Evolutionary conservation across 2,888 invertebrate genomes (phyloP), one percentile per base, ranked within the genome.

Genomic region (Cephus rjabovi): DNA sequence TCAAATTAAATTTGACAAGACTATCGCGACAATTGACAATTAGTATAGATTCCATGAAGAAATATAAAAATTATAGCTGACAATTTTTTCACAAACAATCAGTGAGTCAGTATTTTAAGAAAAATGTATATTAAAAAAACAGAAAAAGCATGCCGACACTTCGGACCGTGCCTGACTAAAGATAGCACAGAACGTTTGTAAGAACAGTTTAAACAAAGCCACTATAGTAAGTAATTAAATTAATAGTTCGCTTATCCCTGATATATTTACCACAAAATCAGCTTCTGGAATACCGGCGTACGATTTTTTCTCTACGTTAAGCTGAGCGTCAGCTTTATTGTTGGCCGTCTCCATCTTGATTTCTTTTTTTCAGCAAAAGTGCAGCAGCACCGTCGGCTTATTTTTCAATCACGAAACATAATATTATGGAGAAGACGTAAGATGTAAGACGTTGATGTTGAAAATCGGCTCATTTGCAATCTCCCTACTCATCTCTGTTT

Each of bases 251-350:
- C 23, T 56, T 23, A 56, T 56, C 56, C 23, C 23, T 23, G 56
- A 56, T 23, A 56, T 56, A 56, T 56, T 94, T 94, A 97, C 97
- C 86, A 97, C 95, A 94, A 97, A 97, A 86, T 95, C 94, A 70
- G 97, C 97, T 92, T 97, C 96, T 73, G 97, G 97, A 89, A 97
- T 97, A 83, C 97, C 97, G 76, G 96, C 96, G 91, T 95, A 96
- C 0, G 96, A 95, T 87, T 94, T 94, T 90, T 93, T 94, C 71
- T 93, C 91, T 86, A 91, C 91, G 89, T 87, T 87, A 84, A 86
- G 78, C 77, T 86, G 86, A 70, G 83, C 77, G 75, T 86, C 86
- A 76, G 83, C 81, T 84, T 87, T 87, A 82, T 86, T 87, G 80
- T 88, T 84, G 79, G 80, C 83, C 79, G 84, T 86, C 83, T 89